Conservation (phyloP, 2,113 vertebrate species). For the Lonchura striata region DNA sequence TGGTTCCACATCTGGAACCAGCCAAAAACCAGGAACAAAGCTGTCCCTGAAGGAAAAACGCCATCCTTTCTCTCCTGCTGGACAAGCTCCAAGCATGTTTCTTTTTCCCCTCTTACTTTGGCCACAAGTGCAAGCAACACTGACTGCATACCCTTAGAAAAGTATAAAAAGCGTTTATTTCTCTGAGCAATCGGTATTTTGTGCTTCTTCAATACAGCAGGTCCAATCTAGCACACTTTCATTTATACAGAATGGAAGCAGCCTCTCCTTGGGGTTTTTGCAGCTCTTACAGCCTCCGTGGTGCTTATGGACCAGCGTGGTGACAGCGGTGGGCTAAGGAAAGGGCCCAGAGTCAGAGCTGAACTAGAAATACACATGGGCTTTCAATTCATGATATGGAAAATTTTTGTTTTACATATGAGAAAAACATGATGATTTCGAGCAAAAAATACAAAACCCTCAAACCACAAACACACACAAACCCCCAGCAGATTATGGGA, state of each 20-base stretch:
- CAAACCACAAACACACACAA: neutral
- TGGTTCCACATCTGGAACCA: fast-evolving
- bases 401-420: neutral
- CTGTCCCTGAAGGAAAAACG: neutral
- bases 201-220: neutral
- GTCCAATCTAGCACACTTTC: neutral
- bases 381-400: neutral
- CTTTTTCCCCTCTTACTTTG: neutral
- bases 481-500: neutral
- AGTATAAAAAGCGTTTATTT: neutral
- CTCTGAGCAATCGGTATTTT: neutral
- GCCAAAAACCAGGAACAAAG: neutral
- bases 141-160: neutral
- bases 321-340: neutral
- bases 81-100: neutral
- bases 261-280: neutral
- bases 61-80: neutral
- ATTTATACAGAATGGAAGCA: neutral
- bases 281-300: neutral
- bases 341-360: neutral
- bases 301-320: neutral
- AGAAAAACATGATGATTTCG: neutral
- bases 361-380: neutral
- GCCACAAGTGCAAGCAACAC: neutral
- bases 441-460: neutral